These are phyloP conservation scores for Dysmachus trigonus DNA, from an alignment of 2,888 invertebrate species.

Conservation along the genomic window DNA sequence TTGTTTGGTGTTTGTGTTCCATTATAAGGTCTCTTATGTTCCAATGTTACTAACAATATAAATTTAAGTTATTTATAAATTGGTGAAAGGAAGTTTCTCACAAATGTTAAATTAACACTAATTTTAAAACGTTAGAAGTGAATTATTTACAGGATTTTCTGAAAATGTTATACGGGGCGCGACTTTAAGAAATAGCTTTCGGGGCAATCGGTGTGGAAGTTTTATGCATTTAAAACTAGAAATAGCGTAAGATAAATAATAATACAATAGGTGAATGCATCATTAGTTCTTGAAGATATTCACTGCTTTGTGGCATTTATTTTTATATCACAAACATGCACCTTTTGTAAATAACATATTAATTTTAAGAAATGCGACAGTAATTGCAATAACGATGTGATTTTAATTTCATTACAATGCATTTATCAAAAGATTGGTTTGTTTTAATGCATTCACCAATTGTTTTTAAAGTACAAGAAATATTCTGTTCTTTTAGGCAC, in stretches of 20 bases:
- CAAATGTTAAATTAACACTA: background rate
- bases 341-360: background rate
- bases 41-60: background rate
- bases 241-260: background rate
- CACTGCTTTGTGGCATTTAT: background rate
- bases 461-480: background rate
- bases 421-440: background rate
- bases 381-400: background rate
- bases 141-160: background rate
- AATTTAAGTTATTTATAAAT: background rate
- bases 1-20: background rate
- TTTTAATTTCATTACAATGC: background rate
- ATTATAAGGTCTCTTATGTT: background rate
- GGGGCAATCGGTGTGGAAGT: background rate
- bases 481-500: conserved; percentile 9
- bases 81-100: background rate
- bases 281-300: background rate
- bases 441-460: background rate
- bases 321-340: background rate
- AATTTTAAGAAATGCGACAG: background rate
- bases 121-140: background rate
- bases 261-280: background rate
- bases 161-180: background rate
- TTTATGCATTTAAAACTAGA: background rate
- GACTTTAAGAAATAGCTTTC: background rate